phyloP scores from a whole-genome alignment of 2,797 vertebrate genomes.

The Falco columbarius region DNA sequence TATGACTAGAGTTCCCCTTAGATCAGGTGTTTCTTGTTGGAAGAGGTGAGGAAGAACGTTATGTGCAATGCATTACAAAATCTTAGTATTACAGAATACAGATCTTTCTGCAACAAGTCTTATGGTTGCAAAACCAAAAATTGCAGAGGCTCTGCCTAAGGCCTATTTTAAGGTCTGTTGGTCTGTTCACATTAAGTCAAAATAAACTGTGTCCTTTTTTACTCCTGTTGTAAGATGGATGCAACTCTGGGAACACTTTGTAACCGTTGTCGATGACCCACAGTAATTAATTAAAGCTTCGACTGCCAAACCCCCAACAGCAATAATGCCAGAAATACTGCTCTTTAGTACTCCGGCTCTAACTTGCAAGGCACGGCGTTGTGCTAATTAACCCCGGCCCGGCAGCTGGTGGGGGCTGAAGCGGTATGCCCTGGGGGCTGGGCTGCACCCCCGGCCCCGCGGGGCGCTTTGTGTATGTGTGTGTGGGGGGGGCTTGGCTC shows the following conservation, averaged over 20 bases:
- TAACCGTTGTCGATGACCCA: not conserved
- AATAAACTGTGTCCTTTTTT: not conserved
- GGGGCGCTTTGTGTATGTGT: no score
- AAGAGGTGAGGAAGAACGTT: conserved; percentile 12
- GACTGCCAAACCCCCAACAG: not conserved
- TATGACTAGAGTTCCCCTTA: not conserved
- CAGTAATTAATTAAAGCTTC: not conserved
- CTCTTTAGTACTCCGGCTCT: not conserved
- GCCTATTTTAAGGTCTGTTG: conserved; percentile 16
- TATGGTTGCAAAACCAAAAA: conserved; percentile 43
- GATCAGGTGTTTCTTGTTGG: conserved; percentile 47
- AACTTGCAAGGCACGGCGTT: not conserved
- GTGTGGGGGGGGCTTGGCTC: no score
- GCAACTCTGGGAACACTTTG: not conserved
- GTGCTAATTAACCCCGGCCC: not conserved
- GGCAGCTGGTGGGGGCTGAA: no score
- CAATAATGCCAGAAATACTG: not conserved
- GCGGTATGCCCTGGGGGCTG: no score
- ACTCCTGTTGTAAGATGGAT: not conserved
- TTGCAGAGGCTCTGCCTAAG: not conserved
- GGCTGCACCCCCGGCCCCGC: no score
- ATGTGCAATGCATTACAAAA: conserved; percentile 50
- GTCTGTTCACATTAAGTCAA: not conserved
- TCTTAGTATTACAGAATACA: conserved; percentile 7
- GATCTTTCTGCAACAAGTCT: conserved; percentile 40